Evolutionary conservation across 1,140 invertebrate genomes (phyloP), one percentile per base, ranked within the genome.

Genomic region (Delia radicum): DNA sequence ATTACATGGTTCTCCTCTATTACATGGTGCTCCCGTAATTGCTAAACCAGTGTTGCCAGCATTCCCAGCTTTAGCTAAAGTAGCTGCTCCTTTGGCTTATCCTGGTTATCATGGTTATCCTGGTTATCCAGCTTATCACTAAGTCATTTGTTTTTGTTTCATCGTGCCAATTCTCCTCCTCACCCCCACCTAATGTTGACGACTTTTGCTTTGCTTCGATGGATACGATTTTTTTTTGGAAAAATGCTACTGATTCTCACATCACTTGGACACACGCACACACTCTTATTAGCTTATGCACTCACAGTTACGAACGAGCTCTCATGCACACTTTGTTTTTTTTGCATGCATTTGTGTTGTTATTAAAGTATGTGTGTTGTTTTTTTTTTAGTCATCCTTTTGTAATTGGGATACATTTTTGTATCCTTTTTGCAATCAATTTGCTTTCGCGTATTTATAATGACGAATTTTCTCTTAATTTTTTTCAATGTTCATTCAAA

Each of bases 11-110:
- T n/a, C 83, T 29, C 83, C 83, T 2, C 78, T 84, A 1, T 77
- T 82, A 31, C 81, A 79, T 4, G 33, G 79, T 24, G 78, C 80
- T 37, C 81, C 82, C 2, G 33, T 81, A 69, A 63, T 82, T 48
- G 83, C 81, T 46, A 76, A 79, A 77, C 80, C 27, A 27, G 55
- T 33, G 12, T 27, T 75, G 4, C 29, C 65, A 7, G 72, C 75
- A 1, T 48, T 24, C 2, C 77, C 79, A 29, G 77, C 75, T 12
- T 27, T 42, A 10, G 13, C 61, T 73, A 33, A 65, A 29, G 0
- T 31, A 29, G 63, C 61, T 28, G 24, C 63, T 15, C 29, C 33
- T 63, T 67, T 21, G 15, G 75, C 46, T 72, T 29, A 12, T 65
- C 63, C 61, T 28, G 24, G 18, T 8, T 18, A 12, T 61, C 61